Evolutionary conservation across 2,888 invertebrate species (phyloP), one percentile per base, ranked within the genome.

Genomic region (Oscheius sp.): DNA sequence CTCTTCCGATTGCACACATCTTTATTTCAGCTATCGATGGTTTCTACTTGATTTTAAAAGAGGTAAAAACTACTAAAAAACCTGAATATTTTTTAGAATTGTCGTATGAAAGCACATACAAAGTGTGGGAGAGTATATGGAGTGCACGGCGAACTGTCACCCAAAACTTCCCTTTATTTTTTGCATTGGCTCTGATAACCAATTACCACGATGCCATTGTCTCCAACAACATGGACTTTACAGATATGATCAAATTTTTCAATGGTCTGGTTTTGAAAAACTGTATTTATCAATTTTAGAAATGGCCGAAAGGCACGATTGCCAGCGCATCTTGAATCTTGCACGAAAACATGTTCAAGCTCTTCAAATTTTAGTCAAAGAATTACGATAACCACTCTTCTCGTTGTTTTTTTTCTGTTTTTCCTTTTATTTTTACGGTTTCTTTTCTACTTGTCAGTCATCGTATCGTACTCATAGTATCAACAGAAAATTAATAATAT

Each of bases 21-120:
- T 97, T 90, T 97, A 96, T 90, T 97, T 96, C 90, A 95, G 95
- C 90, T 97, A 97, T 89, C 93, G 96, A 55, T 96, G 96, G 96
- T 96, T 96, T 91, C 91, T 97, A 78, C 91, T 97, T 69, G 96
- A 97, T 90, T 97, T 97, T 89, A 97, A 97, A 89, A 91, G 96
- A 88, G 92, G 92, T 92, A 83, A n/a, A n/a, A n/a, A n/a, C n/a
- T n/a, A n/a, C n/a, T n/a, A n/a, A n/a, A n/a, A n/a, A n/a, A n/a
- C n/a, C n/a, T n/a, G n/a, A n/a, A n/a, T 27, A 18, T 46, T 0
- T 18, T 89, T 25, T 88, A 92, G 96, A 97, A 89, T 90, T 97
- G 80, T 91, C 94, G 21, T 96, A 97, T 88, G 93, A 94, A 78
- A 96, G 96, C 88, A 94, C 96, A 68, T 96, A 95, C 89, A 91